Evolutionary conservation across 2,113 vertebrate species (phyloP), one percentile per base, ranked within the genome.

Genomic region (Heterotilapia buettikoferi): DNA sequence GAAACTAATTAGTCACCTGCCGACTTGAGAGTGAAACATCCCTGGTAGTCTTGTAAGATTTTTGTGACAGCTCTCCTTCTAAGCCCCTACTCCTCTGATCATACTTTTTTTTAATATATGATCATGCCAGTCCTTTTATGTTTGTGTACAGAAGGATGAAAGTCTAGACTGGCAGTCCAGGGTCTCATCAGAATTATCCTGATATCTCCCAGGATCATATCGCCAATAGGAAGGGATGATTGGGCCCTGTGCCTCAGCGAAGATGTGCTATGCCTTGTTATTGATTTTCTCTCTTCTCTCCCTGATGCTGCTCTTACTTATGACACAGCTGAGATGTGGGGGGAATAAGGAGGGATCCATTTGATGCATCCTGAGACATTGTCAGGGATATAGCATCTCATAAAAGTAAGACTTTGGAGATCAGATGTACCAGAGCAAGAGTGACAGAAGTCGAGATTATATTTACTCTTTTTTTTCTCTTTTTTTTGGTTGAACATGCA

Each of bases 221-320:
- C 82, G 47, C 89, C 93, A 91, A 91, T 91, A 92, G 92, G 89
- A 95, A 88, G 84, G 84, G 91, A 94, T 94, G 94, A 94, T 94
- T 86, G 86, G 90, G 59, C 92, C 88, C 86, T 53, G 91, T 83
- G 92, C 87, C 90, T 94, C 89, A 13, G 81, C 5, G 36, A 89
- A 79, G 86, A 94, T 91, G 90, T 87, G 90, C 91, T 88, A 84
- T 92, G 92, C 87, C 90, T 92, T 43, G n/a, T 84, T 94, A 96
- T 96, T 92, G 96, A 97, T 96, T 96, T 96, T 93, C 88, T 91
- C 92, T 94, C 89, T 73, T 79, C 89, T 90, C 88, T 92, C 83
- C 80, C 59, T 88, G 89, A 91, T 88, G 79, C 94, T 94, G 84
- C 89, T 93, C 89, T 96, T 94, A 93, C 92, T 95, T 92, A 95